Evolutionary conservation across 2,888 invertebrate species (phyloP), one percentile per base, ranked within the genome.

Genomic region (Andrena flavipes): DNA sequence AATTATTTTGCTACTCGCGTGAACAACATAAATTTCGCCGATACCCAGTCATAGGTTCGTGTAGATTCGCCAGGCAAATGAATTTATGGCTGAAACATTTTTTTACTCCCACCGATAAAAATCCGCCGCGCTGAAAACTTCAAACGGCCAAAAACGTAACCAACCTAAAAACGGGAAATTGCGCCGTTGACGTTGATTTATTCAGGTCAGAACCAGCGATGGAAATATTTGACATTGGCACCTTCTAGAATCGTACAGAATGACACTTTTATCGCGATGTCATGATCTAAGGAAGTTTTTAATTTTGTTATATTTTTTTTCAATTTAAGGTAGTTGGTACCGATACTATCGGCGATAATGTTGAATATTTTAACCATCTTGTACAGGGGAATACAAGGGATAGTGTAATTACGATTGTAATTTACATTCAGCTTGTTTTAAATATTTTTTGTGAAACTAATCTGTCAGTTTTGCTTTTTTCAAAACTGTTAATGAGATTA

Each of bases 21-120:
- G 51, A 65, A 77, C 68, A 48, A 56, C 62, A 26, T 59, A 72
- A 75, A 7, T 83, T 71, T 76, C 51, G 64, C 26, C 56, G 76
- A 71, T 79, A 74, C 20, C 48, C 69, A 26, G 49, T 63, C 60
- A 51, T 56, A 65, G 20, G 13, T 26, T 49, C 29, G 16, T 73
- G 59, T 54, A 10, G 35, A 79, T 20, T 49, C 26, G 5, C 59
- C 51, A 23, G 35, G 35, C 26, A 59, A 80, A 80, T 70, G 79
- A 70, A 80, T 80, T 81, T 68, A 68, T 60, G 51, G 20, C n/a
- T 33, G 69, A 54, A 60, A 80, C 51, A 59, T 64, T 80, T 80
- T 80, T 82, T 70, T 51, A 54, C 33, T 51, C 29, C 33, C 54
- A 48, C 0, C 64, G 74, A 73, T 73, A 54, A 64, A 79, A 69